These are phyloP conservation scores for Drosophila parvula DNA, from an alignment of 1,140 invertebrate species.

Conservation along the genomic window DNA sequence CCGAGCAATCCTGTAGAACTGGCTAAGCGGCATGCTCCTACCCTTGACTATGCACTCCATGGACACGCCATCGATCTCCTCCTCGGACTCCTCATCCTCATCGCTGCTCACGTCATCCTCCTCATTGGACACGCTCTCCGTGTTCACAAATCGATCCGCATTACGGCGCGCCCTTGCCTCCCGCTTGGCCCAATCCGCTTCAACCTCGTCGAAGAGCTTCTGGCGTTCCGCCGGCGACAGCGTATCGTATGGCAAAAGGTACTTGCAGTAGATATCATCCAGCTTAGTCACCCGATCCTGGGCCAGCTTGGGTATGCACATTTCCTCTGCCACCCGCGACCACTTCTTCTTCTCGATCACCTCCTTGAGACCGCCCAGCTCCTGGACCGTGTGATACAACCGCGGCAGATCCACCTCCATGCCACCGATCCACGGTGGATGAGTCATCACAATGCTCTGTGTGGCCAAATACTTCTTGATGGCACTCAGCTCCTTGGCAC, in stretches of 20 bases:
- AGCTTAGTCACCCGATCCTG: slow-evolving; percentile 94
- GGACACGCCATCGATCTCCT: slow-evolving; percentile 88
- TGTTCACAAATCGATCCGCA: slow-evolving; percentile 86
- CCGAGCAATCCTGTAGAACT: slow-evolving; percentile 93
- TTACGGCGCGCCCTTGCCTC: slow-evolving; percentile 84
- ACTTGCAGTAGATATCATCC: slow-evolving; percentile 97
- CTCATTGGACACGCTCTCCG: slow-evolving; percentile 84
- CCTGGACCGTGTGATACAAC: slow-evolving; percentile 93
- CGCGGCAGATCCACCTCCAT: slow-evolving; percentile 95
- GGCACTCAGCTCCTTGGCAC: slow-evolving; percentile 93
- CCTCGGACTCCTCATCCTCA: slow-evolving; percentile 86
- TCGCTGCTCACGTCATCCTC: slow-evolving; percentile 79
- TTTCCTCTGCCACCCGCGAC: slow-evolving; percentile 93
- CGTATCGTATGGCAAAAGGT: slow-evolving; percentile 95
- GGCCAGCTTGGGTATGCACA: slow-evolving; percentile 93
- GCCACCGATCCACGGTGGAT: slow-evolving; percentile 93
- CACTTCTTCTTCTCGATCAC: slow-evolving; percentile 96
- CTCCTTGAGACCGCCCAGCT: slow-evolving; percentile 93
- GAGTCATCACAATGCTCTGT: slow-evolving; percentile 90
- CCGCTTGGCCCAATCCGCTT: slow-evolving; percentile 89
- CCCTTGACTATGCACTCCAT: slow-evolving; percentile 93
- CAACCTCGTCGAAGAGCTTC: slow-evolving; percentile 90
- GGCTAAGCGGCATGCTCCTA: slow-evolving; percentile 91
- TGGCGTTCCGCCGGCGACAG: slow-evolving; percentile 91
- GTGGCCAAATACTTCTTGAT: slow-evolving; percentile 93